Evolutionary conservation across 2,888 invertebrate species (phyloP).

Genomic region (Ophion costatus): DNA sequence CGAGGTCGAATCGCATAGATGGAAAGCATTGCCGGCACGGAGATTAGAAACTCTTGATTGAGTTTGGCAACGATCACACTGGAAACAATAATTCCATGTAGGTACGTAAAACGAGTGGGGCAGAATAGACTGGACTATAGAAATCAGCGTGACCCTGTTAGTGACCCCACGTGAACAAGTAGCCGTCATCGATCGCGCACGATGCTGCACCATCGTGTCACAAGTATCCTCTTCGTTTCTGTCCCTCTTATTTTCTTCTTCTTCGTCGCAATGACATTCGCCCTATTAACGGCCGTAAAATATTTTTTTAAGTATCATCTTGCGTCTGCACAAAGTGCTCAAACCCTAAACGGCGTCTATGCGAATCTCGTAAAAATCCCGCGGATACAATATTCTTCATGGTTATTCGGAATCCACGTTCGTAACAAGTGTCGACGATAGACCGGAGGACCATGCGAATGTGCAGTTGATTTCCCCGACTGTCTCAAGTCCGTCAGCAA

Average conservation of each 20-base stretch:
- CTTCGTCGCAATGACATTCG: neutral
- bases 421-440: constrained; percentile 31
- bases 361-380: constrained; percentile 18
- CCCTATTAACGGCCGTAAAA: neutral
- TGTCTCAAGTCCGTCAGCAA: constrained; percentile 19
- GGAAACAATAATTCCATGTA: constrained; percentile 5
- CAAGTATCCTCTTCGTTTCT: neutral
- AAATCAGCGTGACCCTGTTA: constrained; percentile 13
- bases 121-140: constrained; percentile 49
- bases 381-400: neutral
- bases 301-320: neutral
- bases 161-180: neutral
- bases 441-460: neutral
- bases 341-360: neutral
- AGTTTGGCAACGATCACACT: constrained; percentile 3
- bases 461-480: constrained; percentile 4
- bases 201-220: constrained; percentile 29
- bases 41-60: constrained; percentile 11
- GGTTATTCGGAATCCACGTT: constrained; percentile 33
- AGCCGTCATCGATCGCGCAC: constrained; percentile 38
- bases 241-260: neutral
- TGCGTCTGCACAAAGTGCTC: neutral
- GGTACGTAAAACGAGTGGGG: constrained; percentile 44
- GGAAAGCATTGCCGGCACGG: neutral
- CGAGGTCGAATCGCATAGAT: neutral